Base-by-base conservation (phyloP, 2,888 invertebrate species). In the Machimus atricapillus region DNA sequence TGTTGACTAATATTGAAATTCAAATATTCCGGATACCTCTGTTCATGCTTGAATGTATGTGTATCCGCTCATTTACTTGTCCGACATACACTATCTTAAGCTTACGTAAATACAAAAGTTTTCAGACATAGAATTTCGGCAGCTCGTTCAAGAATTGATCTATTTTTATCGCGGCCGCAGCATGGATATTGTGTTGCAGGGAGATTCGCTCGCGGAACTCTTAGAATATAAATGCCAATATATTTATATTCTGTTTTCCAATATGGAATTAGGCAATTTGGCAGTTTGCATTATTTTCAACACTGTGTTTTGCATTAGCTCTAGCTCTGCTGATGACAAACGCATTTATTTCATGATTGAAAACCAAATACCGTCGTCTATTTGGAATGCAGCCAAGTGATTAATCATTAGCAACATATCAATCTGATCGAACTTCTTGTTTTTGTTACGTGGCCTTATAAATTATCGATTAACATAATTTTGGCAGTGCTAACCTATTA, bases 121-220 rank as follows among this genome's bases (percentile, higher is more conserved):
- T 77, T 77, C 46, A 40, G 31, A 40, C 79, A 74, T 27, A 83
- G 83, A 23, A 83, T 86, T 86, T 86, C 77, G 58, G 66, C 40
- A 86, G 77, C 37, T 19, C 66, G 46, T 37, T 83, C 83, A 85
- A 85, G 85, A 78, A 78, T 86, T 86, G 78, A 16, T 81, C 78
- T 86, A 86, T 86, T 86, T 86, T 78, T 86, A 81, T 8, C 34
- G 16, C 31, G 23, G 46, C 73, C 74, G 43, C 66, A 66, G 19
- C 46, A 79, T 73, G 81, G 86, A 86, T 86, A 86, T 86, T 86
- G 86, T 86, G 40, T 86, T 86, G 86, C 86, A 86, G 86, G 58
- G 43, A 85, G 37, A 46, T 73, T 76, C 34, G 37, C 52, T 56
- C 46, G 46, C 81, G n/a, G 81, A 81, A 56, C 56, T 31, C 43